Evolutionary conservation across 2,888 invertebrate genomes (phyloP), one percentile per base, ranked within the genome.

Genomic region (Hemithea aestivaria): DNA sequence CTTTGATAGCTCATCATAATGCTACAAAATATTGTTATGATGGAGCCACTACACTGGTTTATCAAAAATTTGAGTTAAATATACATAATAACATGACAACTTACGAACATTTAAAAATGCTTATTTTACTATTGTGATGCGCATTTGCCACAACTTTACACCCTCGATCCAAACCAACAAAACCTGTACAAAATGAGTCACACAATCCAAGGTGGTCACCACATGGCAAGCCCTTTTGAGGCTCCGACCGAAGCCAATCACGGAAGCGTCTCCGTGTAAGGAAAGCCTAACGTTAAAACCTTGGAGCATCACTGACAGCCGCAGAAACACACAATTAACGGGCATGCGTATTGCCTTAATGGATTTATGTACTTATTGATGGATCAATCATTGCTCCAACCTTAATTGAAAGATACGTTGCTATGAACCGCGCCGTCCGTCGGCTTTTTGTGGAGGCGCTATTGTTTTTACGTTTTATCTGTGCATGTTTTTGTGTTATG

Each of bases 331-430:
- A 81, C 79, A 81, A 82, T 82, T 79, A 82, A 80, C 80, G 69
- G 62, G 58, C 62, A 71, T 63, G 65, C 71, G 78, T 74, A 79
- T 73, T 70, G 67, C 64, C 71, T 76, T 82, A 83, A 84, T 84
- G 79, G 84, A 83, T 83, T 81, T 80, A 80, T 78, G 75, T 77
- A 79, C 78, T 76, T 83, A 84, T 83, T 84, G 83, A 83, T 73
- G 74, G 74, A 83, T 85, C 84, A 83, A 84, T 84, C 84, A 83
- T 70, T 71, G 72, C 66, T 58, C 56, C 61, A 53, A 52, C 50
- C 57, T 76, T 80, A 79, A 79, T 80, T 81, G 80, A 80, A 78
- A 66, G 65, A 72, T 75, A 69, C 68, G 67, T 74, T 79, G 75
- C 67, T 59, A 61, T 39, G 48, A 27, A 23, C 21, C 33, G 30